Conservation (phyloP, 1,140 invertebrate species). For the Rhizoglyphus robini region DNA sequence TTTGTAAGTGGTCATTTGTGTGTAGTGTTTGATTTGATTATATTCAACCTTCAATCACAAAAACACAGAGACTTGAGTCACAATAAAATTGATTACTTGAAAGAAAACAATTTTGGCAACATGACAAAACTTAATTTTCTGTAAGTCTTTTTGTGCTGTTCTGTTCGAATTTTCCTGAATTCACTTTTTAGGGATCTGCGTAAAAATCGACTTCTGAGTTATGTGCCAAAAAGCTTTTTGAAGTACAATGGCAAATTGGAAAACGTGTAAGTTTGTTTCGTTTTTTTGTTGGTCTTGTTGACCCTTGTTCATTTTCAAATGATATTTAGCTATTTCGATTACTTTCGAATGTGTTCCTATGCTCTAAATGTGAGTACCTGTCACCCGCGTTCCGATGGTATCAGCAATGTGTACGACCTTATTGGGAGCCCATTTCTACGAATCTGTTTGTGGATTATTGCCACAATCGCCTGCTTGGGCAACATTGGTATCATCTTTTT, state of each 20-base stretch:
- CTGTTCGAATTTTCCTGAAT: not conserved
- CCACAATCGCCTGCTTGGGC: constrained; percentile 46
- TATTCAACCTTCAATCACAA: no score
- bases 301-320: not conserved
- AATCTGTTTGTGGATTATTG: constrained; percentile 55
- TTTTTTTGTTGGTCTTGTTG: constrained; percentile 21
- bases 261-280: constrained; percentile 15
- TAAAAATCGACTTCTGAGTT: not conserved
- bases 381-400: constrained; percentile 50
- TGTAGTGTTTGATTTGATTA: not conserved
- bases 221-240: not conserved
- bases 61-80: constrained; percentile 13
- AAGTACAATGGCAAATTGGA: not conserved
- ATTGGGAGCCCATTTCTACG: constrained; percentile 46
- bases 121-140: constrained; percentile 16
- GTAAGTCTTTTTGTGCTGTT: constrained; percentile 13
- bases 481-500: constrained; percentile 54
- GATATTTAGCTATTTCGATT: constrained; percentile 43
- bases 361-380: constrained; percentile 47
- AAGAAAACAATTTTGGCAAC: constrained; percentile 18
- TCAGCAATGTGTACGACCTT: constrained; percentile 41
- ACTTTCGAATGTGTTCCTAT: constrained; percentile 53
- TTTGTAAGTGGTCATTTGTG: constrained; percentile 14
- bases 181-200: not conserved
- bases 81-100: constrained; percentile 11